Evolutionary conservation across 2,113 vertebrate species (phyloP).

Genomic region (Proteles cristata): DNA sequence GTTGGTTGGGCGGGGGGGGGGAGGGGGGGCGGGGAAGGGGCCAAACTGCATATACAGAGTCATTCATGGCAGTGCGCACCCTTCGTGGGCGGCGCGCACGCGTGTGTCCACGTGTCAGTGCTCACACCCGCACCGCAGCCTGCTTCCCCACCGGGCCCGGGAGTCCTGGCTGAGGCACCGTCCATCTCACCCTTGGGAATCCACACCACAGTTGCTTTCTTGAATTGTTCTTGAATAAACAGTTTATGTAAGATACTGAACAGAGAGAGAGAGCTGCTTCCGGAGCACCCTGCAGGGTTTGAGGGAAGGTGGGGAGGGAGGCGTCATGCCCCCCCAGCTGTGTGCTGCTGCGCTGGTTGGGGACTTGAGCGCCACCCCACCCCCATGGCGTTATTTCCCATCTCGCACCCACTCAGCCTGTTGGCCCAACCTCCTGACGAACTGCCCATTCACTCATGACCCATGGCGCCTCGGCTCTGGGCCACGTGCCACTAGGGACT

Average conservation of each 20-base stretch:
- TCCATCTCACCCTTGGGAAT: not conserved
- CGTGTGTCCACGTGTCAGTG: not conserved
- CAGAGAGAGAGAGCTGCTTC: not conserved
- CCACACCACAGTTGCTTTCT: conserved; percentile 37
- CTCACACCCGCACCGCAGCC: not conserved
- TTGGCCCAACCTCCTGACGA: not conserved
- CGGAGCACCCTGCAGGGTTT: not conserved
- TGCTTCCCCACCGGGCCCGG: not conserved
- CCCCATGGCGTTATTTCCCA: not conserved
- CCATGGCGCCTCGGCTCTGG: not conserved
- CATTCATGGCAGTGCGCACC: conserved; percentile 37
- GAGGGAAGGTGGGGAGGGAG: not conserved
- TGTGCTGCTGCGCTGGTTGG: conserved; percentile 62
- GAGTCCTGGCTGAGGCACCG: not conserved
- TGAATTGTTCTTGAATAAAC: conserved; percentile 72
- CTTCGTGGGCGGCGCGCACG: not conserved
- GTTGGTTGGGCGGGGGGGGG: not conserved
- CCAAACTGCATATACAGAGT: not conserved
- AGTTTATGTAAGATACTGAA: conserved; percentile 62
- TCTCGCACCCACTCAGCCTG: not conserved
- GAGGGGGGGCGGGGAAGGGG: not conserved
- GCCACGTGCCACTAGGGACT: not conserved
- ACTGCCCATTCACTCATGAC: not conserved
- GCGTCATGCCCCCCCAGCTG: no score
- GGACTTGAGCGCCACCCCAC: conserved; percentile 85